These are phyloP conservation scores for Phrynocephalus vlangalii DNA, from an alignment of 2,797 vertebrate genomes.

Conservation along the genomic window DNA sequence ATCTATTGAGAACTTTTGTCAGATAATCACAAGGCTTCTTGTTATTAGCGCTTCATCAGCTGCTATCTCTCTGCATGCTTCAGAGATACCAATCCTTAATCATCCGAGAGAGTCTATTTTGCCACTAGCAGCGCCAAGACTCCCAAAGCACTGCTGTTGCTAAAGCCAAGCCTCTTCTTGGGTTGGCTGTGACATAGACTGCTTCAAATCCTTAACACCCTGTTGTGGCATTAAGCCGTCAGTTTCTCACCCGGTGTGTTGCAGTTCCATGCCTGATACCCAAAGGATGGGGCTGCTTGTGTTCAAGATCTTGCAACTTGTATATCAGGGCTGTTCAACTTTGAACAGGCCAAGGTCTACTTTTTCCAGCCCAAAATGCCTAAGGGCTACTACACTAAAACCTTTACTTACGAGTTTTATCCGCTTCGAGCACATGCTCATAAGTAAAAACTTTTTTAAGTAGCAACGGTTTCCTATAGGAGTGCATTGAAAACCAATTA, in stretches of 20 bases:
- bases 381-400: no score
- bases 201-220: conserved; percentile 45
- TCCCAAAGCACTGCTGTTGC: not conserved
- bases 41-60: conserved; percentile 58
- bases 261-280: not conserved
- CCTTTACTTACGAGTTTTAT: no score
- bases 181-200: conserved; percentile 8
- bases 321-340: no score
- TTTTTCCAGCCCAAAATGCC: no score
- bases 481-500: no score
- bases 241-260: conserved; percentile 10
- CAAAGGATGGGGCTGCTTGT: not conserved
- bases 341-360: no score
- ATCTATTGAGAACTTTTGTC: conserved; percentile 38
- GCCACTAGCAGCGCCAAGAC: conserved; percentile 39
- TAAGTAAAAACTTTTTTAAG: no score
- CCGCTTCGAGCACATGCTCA: no score
- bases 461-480: no score
- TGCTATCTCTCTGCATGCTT: conserved; percentile 48
- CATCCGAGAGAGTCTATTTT: conserved; percentile 41
- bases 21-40: conserved; percentile 66
- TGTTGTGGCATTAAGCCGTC: conserved; percentile 26
- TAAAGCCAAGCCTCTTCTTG: conserved; percentile 46
- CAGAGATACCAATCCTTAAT: conserved; percentile 53
- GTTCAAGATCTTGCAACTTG: no score